Evolutionary conservation across 1,140 invertebrate species (phyloP), one percentile per base, ranked within the genome.

Genomic region (Macrotrachela quadricornifera): DNA sequence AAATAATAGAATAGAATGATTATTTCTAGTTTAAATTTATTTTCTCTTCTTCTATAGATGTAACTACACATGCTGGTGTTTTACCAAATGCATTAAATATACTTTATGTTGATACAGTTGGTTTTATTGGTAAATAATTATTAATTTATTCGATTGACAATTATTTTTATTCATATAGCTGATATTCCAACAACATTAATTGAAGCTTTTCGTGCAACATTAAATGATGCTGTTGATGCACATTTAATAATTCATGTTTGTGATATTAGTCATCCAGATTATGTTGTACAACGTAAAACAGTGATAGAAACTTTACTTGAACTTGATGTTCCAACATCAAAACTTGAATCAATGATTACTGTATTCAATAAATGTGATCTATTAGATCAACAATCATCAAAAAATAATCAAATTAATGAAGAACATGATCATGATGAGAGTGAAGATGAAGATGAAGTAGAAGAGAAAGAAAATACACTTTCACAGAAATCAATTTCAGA

Each of bases 51-150:
- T 48, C 2, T 30, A n/a, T 30, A 30, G 21, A 30, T 30, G 21
- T 30, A 30, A 30, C 21, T 30, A 30, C 21, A 30, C 21, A 30
- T 30, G 21, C 21, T 30, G 21, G 21, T 30, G 21, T 30, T 42
- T 57, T 58, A 17, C 56, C 54, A 9, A 50, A 50, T 52, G 52
- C 56, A 39, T 58, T 61, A 48, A 72, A 77, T 61, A 74, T 80
- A 17, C 64, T 85, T 0, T 85, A 78, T 61, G 75, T 87, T 40
- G 86, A 91, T 67, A 91, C 86, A 0, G 82, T 91, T 42, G 86
- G 86, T 6, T 91, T 91, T 65, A 85, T 91, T 62, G 39, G n/a
- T 30, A 30, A 30, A 30, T 4, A 30, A 30, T 30, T 2, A 30
- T 30, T 30, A 8, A 30, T 30, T 4, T 30, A 30, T 30, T 30